Evolutionary conservation across 1,140 invertebrate genomes (phyloP), one percentile per base, ranked within the genome.

Genomic region (Philotrypesis tridentata): DNA sequence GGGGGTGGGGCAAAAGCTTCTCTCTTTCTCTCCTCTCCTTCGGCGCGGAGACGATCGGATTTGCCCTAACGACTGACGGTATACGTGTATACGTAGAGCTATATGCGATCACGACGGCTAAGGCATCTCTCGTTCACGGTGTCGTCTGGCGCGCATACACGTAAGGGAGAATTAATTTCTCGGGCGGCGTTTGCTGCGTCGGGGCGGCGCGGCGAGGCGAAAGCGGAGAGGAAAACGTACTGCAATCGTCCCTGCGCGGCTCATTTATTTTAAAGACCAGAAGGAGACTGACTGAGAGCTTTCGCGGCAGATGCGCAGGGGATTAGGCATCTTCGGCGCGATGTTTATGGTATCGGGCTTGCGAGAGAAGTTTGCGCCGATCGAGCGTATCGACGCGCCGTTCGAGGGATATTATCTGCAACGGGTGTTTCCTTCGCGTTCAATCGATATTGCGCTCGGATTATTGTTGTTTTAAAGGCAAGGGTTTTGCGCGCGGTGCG

Each of bases 161-260:
- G 68, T 11, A 33, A n/a, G 27, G 29, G 68, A 29, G 31, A 70
- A 70, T 70, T 70, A 70, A 70, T 23, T 70, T 23, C n/a, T 37
- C 14, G 37, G 21, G 31, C 31, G 17, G 31, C 4, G 33, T n/a
- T 2, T 67, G 11, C 25, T 67, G 0, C 68, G 37, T 1, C 31
- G 68, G 8, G n/a, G n/a, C n/a, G n/a, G n/a, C n/a, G n/a, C n/a
- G n/a, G n/a, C n/a, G n/a, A n/a, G 21, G 68, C 21, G 68, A 70
- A 70, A 70, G 27, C 31, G 31, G 17, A 70, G 23, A 25, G 68
- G 63, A 12, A 65, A 65, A 65, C 25, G 61, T 25, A 23, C n/a
- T 27, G 61, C 11, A 65, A 8, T 65, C 61, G 23, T 65, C 25
- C 61, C 27, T 27, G 25, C 17, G 31, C 68, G 68, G 31, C 14